Evolutionary conservation across 2,113 vertebrate genomes (phyloP).

Genomic region (Chroicocephalus ridibundus): DNA sequence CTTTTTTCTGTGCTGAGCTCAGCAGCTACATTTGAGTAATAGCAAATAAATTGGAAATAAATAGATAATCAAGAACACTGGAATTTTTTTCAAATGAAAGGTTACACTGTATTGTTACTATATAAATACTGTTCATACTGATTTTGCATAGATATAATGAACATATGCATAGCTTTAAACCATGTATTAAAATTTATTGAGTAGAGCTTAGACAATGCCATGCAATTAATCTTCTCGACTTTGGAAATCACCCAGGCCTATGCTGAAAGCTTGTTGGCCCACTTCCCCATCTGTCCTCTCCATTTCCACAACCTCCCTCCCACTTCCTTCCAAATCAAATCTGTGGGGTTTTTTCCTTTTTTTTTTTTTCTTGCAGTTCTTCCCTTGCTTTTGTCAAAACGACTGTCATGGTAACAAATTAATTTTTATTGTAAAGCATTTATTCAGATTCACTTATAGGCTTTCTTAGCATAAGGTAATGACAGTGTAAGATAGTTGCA

Average conservation of each 20-base stretch:
- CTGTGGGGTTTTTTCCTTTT: not conserved
- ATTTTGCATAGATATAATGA: conserved; percentile 4
- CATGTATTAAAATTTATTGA: not conserved
- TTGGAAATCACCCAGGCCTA: conserved; percentile 8
- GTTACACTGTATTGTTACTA: not conserved
- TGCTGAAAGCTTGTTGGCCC: conserved; percentile 10
- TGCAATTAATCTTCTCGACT: conserved; percentile 41
- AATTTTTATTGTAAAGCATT: not conserved
- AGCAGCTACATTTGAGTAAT: not conserved
- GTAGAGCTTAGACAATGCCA: not conserved
- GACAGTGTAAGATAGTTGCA: not conserved
- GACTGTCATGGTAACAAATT: not conserved
- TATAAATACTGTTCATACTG: not conserved
- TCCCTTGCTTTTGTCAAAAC: not conserved
- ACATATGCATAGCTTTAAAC: not conserved
- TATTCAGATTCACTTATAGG: not conserved
- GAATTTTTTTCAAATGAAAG: not conserved
- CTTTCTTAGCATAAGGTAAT: not conserved
- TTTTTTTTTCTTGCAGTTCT: not conserved
- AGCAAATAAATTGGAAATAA: conserved; percentile 17
- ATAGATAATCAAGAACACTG: not conserved
- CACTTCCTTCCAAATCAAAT: not conserved
- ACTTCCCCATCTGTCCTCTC: conserved; percentile 26
- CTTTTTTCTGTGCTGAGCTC: not conserved
- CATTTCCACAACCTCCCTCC: not conserved